phyloP scores from a whole-genome alignment of 2,797 vertebrate species.

The Orientallactaga sibirica region DNA sequence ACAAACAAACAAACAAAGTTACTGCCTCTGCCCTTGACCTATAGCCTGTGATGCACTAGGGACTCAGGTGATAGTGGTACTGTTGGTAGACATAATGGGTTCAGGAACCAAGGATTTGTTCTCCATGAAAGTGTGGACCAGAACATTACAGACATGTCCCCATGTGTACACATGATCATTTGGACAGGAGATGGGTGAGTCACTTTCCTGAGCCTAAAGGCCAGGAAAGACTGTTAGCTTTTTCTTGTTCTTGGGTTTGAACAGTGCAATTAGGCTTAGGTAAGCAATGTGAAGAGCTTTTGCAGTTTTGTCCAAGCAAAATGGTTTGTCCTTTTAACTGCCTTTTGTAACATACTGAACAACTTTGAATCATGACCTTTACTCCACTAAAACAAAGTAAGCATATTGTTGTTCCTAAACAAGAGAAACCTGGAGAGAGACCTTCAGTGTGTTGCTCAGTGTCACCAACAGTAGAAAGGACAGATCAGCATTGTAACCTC shows the following conservation, averaged over 20 bases:
- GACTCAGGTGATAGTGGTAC: neutral
- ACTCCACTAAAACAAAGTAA: neutral
- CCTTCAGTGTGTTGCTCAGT: neutral
- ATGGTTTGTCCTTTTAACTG: constrained; percentile 18
- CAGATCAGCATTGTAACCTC: neutral
- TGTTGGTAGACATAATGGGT: neutral
- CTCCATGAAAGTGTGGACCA: neutral
- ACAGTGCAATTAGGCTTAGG: neutral
- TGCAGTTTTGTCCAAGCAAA: neutral
- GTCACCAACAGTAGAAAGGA: neutral
- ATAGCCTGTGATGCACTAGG: neutral
- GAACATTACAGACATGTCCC: neutral
- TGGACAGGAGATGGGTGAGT: neutral
- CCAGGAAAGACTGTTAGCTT: neutral
- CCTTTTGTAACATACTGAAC: constrained; percentile 5
- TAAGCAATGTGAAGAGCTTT: neutral
- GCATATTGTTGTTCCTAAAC: neutral
- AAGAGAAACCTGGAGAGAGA: neutral
- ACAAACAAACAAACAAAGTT: neutral
- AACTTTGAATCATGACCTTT: constrained; percentile 28
- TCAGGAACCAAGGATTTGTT: accelerated
- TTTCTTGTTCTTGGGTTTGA: neutral
- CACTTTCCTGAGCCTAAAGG: neutral
- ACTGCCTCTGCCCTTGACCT: neutral
- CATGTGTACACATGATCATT: neutral